phyloP scores from a whole-genome alignment of 1,140 invertebrate species.

The Babylonia areolata region DNA sequence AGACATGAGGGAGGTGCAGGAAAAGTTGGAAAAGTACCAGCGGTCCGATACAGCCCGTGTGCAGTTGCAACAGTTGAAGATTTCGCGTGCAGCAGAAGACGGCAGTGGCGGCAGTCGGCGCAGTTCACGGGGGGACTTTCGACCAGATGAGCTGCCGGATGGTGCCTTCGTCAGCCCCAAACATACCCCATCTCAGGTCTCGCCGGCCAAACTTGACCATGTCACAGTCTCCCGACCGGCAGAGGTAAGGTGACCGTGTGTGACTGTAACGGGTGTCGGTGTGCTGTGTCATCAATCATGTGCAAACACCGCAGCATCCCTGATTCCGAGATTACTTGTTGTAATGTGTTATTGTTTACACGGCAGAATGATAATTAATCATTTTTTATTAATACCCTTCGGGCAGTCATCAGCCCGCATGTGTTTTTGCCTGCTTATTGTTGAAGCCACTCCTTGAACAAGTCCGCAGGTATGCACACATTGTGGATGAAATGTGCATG shows the following conservation, averaged over 20 bases:
- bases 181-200: conserved; percentile 42
- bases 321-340: background rate
- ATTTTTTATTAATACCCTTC: no score
- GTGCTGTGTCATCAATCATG: no score
- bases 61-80: conserved; percentile 41
- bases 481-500: no score
- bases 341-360: no score
- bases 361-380: no score
- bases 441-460: no score
- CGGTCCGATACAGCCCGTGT: conserved; percentile 44
- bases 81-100: conserved; percentile 40
- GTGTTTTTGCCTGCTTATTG: no score
- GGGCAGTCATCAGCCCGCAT: no score
- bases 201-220: conserved; percentile 34
- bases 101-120: conserved; percentile 25
- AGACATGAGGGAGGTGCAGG: conserved; percentile 53
- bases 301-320: background rate
- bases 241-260: conserved; percentile 43
- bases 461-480: no score
- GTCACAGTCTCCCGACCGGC: conserved; percentile 50
- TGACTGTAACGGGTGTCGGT: background rate
- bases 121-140: conserved; percentile 44
- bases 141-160: conserved; percentile 62
- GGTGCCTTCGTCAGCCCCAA: conserved; percentile 61
- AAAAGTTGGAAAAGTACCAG: conserved; percentile 48